These are phyloP conservation scores for Sphyrna mokarran DNA, from an alignment of 2,113 vertebrate species.

Conservation along the genomic window DNA sequence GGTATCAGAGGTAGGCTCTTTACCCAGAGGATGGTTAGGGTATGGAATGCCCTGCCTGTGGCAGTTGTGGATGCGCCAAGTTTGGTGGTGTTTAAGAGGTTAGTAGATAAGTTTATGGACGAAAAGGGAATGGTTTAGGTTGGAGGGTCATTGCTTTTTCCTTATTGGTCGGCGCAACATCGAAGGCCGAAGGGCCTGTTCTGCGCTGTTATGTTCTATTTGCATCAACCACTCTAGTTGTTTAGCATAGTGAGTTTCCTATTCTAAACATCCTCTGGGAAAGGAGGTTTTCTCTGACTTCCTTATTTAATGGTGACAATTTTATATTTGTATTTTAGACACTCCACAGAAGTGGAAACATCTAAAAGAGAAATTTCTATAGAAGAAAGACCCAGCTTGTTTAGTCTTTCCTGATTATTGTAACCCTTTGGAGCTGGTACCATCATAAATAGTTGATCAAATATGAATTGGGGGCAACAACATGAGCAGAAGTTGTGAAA, in stretches of 20 bases:
- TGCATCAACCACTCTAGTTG: neutral
- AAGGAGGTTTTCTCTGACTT: neutral
- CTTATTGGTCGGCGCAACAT: too few species aligned
- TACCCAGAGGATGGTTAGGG: too few species aligned
- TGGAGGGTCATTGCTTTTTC: too few species aligned
- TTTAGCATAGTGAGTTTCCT: neutral
- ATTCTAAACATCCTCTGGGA: neutral
- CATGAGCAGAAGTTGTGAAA: neutral
- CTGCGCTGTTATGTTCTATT: too few species aligned
- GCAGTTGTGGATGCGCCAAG: too few species aligned
- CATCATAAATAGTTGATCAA: neutral
- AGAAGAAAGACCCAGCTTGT: neutral
- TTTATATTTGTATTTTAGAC: neutral
- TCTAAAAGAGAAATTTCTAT: neutral
- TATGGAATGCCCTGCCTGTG: too few species aligned
- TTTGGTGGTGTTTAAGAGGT: too few species aligned
- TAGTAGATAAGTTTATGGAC: too few species aligned
- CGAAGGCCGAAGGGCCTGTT: too few species aligned
- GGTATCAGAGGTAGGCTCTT: too few species aligned
- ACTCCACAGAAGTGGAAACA: neutral
- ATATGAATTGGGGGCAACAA: neutral
- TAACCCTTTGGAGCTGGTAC: neutral
- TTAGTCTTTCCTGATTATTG: neutral
- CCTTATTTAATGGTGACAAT: neutral
- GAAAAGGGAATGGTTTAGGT: too few species aligned